phyloP scores from a whole-genome alignment of 2,113 vertebrate species.

The Rutilus rutilus region DNA sequence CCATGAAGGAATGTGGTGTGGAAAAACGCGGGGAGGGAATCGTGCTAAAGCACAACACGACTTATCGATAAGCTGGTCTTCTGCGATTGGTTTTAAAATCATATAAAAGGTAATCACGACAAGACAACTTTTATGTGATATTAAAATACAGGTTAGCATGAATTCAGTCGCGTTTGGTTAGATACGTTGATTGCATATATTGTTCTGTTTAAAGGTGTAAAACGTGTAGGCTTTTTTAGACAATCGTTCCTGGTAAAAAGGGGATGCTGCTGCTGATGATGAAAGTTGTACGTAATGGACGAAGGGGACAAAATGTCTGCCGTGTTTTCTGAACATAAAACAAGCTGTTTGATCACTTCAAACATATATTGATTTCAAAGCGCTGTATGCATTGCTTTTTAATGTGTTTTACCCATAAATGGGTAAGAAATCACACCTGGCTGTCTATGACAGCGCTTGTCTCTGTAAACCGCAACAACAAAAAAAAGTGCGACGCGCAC shows the following conservation, averaged over 20 bases:
- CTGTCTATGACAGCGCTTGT: not conserved
- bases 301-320: conserved; percentile 37
- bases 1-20: conserved; percentile 23
- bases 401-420: not conserved
- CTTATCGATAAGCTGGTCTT: not conserved
- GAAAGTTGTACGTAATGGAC: not conserved
- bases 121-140: not conserved
- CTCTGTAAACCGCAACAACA: not conserved
- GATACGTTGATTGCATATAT: not conserved
- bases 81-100: not conserved
- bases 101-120: conserved; percentile 12
- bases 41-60: not conserved
- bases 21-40: conserved; percentile 40
- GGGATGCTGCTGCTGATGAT: not conserved
- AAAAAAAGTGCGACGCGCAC: not conserved
- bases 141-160: not conserved
- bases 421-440: not conserved
- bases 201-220: not conserved
- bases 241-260: not conserved
- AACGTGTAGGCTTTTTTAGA: not conserved
- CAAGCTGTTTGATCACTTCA: not conserved
- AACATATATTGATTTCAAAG: not conserved
- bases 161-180: not conserved
- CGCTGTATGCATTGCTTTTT: not conserved
- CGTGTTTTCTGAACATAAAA: not conserved